phyloP scores from a whole-genome alignment of 2,888 invertebrate species.

The Drosophila paranaensis region DNA sequence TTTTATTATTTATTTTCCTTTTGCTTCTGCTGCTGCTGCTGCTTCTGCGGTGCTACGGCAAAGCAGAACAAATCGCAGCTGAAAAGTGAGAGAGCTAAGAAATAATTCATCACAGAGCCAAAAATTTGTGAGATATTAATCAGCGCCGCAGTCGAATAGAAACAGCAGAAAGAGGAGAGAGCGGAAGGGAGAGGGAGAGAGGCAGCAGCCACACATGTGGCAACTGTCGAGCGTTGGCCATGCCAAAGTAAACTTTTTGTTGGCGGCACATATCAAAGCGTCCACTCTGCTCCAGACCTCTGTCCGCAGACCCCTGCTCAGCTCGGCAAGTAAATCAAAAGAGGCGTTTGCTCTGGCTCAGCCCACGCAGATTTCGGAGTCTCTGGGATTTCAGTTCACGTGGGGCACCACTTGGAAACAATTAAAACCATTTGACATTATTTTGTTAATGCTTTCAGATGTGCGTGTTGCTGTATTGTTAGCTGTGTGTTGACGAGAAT shows the following conservation, averaged over 20 bases:
- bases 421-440: conserved; percentile 73
- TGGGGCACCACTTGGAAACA: conserved; percentile 60
- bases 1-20: conserved; percentile 59
- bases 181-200: neutral
- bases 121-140: conserved; percentile 74
- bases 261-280: conserved; percentile 70
- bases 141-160: conserved; percentile 34
- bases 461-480: conserved; percentile 3
- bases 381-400: conserved; percentile 15
- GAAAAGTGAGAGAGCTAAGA: conserved; percentile 56
- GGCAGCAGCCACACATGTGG: conserved; percentile 52
- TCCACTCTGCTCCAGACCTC: conserved; percentile 1
- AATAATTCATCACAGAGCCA: conserved; percentile 75
- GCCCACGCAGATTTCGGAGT: conserved; percentile 56
- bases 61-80: conserved; percentile 54
- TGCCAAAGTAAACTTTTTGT: conserved; percentile 70
- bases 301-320: neutral
- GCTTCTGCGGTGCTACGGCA: conserved; percentile 10
- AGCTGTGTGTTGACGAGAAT: conserved; percentile 59
- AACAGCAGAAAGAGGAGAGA: neutral
- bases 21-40: neutral
- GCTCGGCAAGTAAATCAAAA: conserved; percentile 50
- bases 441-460: conserved; percentile 60
- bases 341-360: conserved; percentile 39
- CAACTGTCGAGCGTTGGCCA: conserved; percentile 49